A percentile compares a stretch with the other conserved stretches of the same genome.
Conservation (phyloP, 2,888 invertebrate species). For the Tridacna crocea region DNA sequence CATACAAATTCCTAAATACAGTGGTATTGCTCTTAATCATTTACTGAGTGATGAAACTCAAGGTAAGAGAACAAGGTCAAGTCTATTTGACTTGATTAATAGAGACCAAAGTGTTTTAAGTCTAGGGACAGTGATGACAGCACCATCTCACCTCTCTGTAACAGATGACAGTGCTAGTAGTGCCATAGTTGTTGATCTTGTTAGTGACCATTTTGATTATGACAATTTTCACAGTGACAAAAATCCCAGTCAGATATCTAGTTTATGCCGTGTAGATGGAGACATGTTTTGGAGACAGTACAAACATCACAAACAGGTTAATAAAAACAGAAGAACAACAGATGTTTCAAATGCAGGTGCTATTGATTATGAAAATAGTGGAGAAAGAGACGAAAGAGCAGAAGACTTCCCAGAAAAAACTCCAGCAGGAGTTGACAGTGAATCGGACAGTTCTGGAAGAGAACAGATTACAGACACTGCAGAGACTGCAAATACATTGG, state of each 20-base stretch:
- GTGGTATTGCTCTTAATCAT: slow-evolving; percentile 10
- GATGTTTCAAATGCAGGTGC: neutral
- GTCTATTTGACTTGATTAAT: slow-evolving; percentile 9
- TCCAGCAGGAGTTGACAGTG: too few relatives aligned
- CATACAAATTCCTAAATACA: slow-evolving; percentile 7
- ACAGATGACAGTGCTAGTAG: neutral
- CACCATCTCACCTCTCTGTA: neutral
- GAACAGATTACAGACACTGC: too few relatives aligned
- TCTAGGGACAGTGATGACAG: neutral
- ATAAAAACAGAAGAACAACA: neutral
- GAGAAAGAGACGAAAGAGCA: too few relatives aligned
- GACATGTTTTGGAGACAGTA: slow-evolving; percentile 13
- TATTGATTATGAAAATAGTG: neutral
- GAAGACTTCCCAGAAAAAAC: too few relatives aligned
- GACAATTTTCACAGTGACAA: neutral
- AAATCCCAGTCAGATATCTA: neutral
- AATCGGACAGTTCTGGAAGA: too few relatives aligned
- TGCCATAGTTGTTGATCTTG: neutral
- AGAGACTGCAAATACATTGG: neutral
- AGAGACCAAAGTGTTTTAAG: neutral
- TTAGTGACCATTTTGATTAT: neutral
- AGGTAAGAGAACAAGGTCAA: neutral
- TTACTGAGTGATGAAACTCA: neutral
- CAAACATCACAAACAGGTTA: neutral
- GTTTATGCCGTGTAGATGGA: slow-evolving; percentile 5